These are phyloP conservation scores for Erithacus rubecula DNA, from an alignment of 2,797 vertebrate genomes.

Conservation along the genomic window DNA sequence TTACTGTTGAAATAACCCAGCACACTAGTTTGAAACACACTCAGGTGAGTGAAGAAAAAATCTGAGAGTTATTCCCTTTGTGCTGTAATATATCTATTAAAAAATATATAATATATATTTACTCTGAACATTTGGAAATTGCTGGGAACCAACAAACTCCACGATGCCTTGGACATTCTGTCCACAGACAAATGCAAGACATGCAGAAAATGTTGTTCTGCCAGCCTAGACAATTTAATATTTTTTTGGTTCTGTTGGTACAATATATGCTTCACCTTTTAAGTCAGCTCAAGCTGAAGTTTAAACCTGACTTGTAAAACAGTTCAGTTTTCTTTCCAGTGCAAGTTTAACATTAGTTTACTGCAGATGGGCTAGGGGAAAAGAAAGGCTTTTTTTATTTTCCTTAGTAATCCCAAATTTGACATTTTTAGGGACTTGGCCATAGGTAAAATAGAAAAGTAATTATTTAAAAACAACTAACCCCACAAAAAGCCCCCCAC, in stretches of 20 bases:
- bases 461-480: not conserved
- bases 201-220: not conserved
- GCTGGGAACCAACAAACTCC: not conserved
- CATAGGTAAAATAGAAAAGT: not conserved
- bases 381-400: not conserved
- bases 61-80: not conserved
- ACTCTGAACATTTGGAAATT: not conserved
- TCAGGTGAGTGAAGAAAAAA: not conserved
- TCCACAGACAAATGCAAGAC: not conserved
- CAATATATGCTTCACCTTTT: not conserved
- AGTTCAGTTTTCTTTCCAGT: not conserved
- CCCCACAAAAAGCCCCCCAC: not conserved
- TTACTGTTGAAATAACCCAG: slow-evolving; percentile 6
- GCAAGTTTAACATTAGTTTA: not conserved
- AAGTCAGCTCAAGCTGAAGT: not conserved
- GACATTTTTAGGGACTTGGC: fast-evolving
- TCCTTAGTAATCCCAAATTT: not conserved
- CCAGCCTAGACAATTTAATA: not conserved
- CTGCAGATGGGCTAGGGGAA: not conserved
- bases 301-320: not conserved
- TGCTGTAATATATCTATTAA: not conserved
- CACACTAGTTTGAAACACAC: not conserved
- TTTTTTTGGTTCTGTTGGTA: not conserved
- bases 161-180: not conserved
- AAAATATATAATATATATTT: not conserved